Percentiles rank a stretch among this genome's conserved stretches.
Conservation (phyloP, 2,888 invertebrate genomes). For the Nomada ruficornis region DNA sequence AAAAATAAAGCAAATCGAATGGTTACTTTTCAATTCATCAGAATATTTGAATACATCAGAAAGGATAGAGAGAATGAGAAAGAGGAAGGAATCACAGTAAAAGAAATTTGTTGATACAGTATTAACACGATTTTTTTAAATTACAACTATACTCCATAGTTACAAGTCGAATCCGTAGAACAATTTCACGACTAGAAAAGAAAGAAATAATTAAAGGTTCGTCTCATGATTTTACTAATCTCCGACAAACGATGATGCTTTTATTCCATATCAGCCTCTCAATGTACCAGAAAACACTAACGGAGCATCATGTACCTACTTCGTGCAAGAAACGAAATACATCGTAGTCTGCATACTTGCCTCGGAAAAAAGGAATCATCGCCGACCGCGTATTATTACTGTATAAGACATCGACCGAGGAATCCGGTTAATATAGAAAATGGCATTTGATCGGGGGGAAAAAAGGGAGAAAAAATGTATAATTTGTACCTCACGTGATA, state of each 20-base stretch:
- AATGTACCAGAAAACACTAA: conserved; percentile 13
- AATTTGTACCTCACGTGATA: conserved; percentile 26
- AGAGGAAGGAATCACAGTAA: background rate
- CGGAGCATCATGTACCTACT: background rate
- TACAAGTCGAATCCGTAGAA: no score
- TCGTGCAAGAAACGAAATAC: background rate
- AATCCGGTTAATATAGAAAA: conserved; percentile 18
- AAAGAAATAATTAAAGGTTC: background rate
- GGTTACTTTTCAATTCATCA: no score
- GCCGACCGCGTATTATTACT: background rate
- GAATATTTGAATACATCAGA: no score
- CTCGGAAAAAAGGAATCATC: conserved; percentile 13
- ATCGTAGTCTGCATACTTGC: background rate
- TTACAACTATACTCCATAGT: no score
- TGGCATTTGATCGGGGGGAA: no score
- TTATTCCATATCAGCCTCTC: background rate
- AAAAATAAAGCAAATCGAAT: no score
- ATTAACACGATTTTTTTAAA: background rate
- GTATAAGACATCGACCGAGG: background rate
- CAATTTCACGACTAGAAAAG: no score
- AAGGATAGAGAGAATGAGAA: no score
- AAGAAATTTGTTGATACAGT: background rate
- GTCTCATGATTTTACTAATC: background rate
- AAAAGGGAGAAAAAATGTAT: background rate
- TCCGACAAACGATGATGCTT: background rate